Evolutionary conservation across 2,797 vertebrate genomes (phyloP), one percentile per base, ranked within the genome.

Genomic region (Sebastes oblongus): DNA sequence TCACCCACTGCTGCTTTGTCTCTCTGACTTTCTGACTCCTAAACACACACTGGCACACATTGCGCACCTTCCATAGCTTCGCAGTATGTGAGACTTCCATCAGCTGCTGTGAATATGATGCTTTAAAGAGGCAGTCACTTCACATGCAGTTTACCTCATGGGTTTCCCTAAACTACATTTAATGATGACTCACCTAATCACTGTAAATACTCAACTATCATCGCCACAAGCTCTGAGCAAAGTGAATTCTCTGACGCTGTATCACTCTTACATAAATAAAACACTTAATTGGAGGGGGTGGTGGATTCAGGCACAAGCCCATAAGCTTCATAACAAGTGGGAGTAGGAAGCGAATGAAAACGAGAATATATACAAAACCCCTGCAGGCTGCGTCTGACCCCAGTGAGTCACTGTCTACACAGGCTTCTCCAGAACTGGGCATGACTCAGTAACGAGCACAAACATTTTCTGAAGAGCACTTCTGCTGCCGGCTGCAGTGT

Each of bases 381-480:
- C 91, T 81, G 80, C 85, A 85, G 88, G 90, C 88, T 80, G 86
- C 0, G 85, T 91, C 88, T 92, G 90, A 92, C 92, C 87, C 74
- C 68, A 16, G 82, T 93, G 92, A 93, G 90, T 92, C 92, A 93
- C 86, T 39, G 89, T 92, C 91, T 90, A 72, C 75, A 74, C 54
- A 8, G 58, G 83, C 85, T 82, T 85, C 78, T 85, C 75, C 82
- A 73, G 66, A 64, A 72, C 20, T 34, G 72, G 71, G 18, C 70
- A 79, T 90, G 89, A 92, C 64, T 91, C 88, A 82, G 81, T 72
- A 66, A 81, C 62, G 20, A 79, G 73, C 77, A 36, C 58, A 22
- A 77, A 64, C 72, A 72, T 75, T 71, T 60, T 60, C 61, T 71
- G 36, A 82, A 80, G 84, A 59, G 78, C 54, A 77, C 80, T 83